These are phyloP conservation scores for Ictalurus punctatus DNA, from an alignment of 2,113 vertebrate species.

Conservation along the genomic window DNA sequence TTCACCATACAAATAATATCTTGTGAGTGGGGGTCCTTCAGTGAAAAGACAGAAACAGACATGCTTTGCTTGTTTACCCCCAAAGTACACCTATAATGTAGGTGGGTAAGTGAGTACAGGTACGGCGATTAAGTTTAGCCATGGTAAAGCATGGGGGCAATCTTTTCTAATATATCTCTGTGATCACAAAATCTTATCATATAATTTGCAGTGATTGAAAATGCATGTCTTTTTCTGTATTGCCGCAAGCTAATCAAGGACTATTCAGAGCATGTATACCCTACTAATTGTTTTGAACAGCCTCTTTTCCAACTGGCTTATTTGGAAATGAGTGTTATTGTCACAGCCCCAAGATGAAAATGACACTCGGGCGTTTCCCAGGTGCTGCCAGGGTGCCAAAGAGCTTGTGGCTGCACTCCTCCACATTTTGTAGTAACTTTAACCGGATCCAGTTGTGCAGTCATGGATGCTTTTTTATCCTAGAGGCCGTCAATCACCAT, in stretches of 20 bases:
- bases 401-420: slow-evolving; percentile 24
- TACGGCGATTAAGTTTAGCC: background rate
- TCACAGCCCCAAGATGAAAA: slow-evolving; percentile 40
- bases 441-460: slow-evolving; percentile 43
- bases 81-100: background rate
- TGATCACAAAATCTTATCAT: slow-evolving; percentile 56
- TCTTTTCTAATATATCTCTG: slow-evolving; percentile 67
- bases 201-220: slow-evolving; percentile 58
- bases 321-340: slow-evolving; percentile 67
- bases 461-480: slow-evolving; percentile 63
- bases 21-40: background rate
- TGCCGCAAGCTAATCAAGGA: slow-evolving; percentile 59
- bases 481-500: slow-evolving; percentile 55
- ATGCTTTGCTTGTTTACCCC: background rate
- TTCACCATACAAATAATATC: background rate
- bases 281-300: slow-evolving; percentile 62
- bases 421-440: slow-evolving; percentile 52
- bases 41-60: background rate
- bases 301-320: slow-evolving; percentile 55
- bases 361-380: slow-evolving; percentile 32
- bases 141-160: slow-evolving; percentile 49
- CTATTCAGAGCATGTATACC: slow-evolving; percentile 61
- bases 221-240: slow-evolving; percentile 24
- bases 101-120: background rate
- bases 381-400: slow-evolving; percentile 59